These are phyloP conservation scores for Siniperca undulata DNA, from an alignment of 2,797 vertebrate genomes.

Conservation along the genomic window DNA sequence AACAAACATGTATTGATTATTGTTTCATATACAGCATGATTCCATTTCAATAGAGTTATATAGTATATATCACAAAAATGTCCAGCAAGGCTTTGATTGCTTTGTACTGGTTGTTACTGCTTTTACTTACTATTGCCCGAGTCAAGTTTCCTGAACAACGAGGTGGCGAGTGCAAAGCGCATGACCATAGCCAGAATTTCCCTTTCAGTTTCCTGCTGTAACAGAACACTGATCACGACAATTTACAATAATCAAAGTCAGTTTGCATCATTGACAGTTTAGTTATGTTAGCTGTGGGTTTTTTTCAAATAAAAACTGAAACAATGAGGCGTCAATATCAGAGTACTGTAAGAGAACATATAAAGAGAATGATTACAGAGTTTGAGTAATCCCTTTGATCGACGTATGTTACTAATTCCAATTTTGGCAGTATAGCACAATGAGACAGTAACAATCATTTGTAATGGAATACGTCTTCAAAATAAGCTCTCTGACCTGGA, in stretches of 20 bases:
- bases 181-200: background rate
- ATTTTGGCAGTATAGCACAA: background rate
- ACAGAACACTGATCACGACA: background rate
- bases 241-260: background rate
- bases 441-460: background rate
- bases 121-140: background rate
- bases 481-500: constrained; percentile 16
- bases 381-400: background rate
- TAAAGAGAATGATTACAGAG: background rate
- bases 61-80: no score
- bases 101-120: background rate
- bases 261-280: no score
- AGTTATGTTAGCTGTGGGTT: no score
- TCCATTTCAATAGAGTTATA: no score
- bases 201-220: background rate
- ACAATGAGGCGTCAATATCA: background rate
- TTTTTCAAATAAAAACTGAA: no score
- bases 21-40: no score
- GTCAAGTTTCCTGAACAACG: background rate
- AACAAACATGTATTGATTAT: no score
- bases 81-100: no score
- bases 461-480: constrained; percentile 11
- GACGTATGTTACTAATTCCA: background rate
- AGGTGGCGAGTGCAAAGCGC: background rate
- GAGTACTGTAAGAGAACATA: background rate